Percentiles rank a stretch among this genome's conserved stretches.
Evolutionary conservation across 2,113 vertebrate genomes (phyloP).

Genomic region (Barbus barbus): DNA sequence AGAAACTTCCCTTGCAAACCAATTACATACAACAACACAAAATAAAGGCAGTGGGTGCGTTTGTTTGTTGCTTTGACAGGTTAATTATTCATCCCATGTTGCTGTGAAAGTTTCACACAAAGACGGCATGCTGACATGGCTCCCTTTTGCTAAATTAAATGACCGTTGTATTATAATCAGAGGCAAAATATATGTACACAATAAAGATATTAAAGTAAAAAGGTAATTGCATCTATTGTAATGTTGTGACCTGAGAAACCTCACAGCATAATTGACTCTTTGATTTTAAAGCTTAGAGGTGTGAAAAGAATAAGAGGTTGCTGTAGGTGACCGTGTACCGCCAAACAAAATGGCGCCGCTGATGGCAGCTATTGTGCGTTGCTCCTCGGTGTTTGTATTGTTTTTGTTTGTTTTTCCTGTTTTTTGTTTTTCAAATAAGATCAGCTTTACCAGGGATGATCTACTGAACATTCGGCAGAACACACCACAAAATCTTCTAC

Average conservation of each 20-base stretch:
- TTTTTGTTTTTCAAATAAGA: no score
- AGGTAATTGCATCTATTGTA: neutral
- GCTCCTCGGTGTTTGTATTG: no score
- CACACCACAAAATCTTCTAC: no score
- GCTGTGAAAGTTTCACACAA: neutral
- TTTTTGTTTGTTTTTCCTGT: no score
- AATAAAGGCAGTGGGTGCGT: neutral
- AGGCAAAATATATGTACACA: neutral
- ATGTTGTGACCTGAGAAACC: neutral
- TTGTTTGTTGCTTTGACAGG: conserved; percentile 19
- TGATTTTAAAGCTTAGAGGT: neutral
- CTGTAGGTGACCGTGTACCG: neutral
- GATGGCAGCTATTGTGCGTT: no score
- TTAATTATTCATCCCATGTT: conserved; percentile 20
- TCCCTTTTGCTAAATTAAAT: neutral
- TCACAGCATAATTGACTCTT: neutral
- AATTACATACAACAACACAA: conserved; percentile 14
- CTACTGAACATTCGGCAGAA: no score
- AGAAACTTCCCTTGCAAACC: neutral
- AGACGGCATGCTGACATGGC: neutral
- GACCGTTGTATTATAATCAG: neutral
- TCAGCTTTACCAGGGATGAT: no score
- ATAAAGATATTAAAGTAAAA: neutral
- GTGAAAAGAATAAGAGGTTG: neutral
- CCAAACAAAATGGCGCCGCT: no score